These are phyloP conservation scores for Neopelma chrysocephalum DNA, from an alignment of 2,797 vertebrate genomes.

Conservation along the genomic window DNA sequence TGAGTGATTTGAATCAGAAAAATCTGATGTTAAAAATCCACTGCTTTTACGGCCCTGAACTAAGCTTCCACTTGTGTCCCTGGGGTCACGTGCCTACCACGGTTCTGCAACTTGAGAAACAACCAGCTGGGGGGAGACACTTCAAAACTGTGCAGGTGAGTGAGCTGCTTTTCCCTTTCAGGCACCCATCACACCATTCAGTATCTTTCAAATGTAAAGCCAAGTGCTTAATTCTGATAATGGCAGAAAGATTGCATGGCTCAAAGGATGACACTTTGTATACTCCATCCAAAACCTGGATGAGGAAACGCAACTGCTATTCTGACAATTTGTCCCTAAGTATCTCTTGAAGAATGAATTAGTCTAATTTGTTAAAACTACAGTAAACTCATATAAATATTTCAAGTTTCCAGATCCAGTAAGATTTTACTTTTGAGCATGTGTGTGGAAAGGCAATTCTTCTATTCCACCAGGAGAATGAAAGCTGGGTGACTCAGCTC, in stretches of 20 bases:
- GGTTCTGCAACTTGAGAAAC: neutral
- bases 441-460: neutral
- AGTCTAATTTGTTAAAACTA: neutral
- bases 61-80: neutral
- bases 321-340: neutral
- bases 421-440: neutral
- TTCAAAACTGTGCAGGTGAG: neutral
- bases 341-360: neutral
- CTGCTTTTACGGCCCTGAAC: neutral
- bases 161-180: neutral
- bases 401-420: neutral
- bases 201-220: neutral
- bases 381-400: neutral
- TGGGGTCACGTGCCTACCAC: fast-evolving
- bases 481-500: neutral
- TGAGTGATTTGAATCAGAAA: neutral
- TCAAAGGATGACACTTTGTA: neutral
- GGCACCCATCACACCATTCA: neutral
- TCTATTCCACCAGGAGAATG: neutral
- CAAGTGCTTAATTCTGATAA: neutral
- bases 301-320: neutral
- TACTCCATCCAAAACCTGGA: neutral
- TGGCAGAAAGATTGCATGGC: neutral
- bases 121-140: neutral
- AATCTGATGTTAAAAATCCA: neutral